phyloP scores from a whole-genome alignment of 2,797 vertebrate genomes.

The Chlorospingus semifuscus region DNA sequence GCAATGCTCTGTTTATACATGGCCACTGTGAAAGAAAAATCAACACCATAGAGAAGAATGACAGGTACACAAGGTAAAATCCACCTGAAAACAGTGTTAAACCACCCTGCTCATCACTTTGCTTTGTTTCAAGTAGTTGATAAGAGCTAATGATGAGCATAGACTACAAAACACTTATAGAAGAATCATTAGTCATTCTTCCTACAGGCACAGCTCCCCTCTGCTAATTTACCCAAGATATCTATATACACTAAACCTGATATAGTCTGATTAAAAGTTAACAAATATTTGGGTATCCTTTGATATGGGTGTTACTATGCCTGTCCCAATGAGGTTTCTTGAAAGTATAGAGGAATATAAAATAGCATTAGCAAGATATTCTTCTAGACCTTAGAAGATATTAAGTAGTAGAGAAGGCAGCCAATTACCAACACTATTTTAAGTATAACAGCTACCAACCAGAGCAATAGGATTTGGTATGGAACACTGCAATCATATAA shows the following conservation, averaged over 20 bases:
- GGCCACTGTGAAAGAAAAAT: not conserved
- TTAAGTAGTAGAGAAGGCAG: not conserved
- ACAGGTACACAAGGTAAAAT: not conserved
- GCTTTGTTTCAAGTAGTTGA: not conserved
- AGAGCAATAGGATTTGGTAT: not conserved
- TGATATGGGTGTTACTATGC: not conserved
- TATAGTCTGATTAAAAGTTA: not conserved
- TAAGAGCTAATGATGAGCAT: not conserved
- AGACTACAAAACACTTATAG: not conserved
- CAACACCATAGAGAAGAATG: not conserved
- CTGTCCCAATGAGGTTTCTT: not conserved
- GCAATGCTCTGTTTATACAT: not conserved
- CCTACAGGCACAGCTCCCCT: not conserved
- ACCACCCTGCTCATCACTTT: not conserved
- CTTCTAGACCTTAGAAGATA: not conserved
- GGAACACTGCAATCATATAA: not conserved
- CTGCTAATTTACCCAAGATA: not conserved
- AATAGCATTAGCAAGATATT: not conserved
- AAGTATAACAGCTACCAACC: not conserved
- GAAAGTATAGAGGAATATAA: not conserved
- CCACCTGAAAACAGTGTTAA: not conserved
- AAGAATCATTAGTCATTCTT: not conserved
- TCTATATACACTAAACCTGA: not conserved
- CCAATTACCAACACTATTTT: not conserved
- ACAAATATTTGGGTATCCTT: not conserved